Evolutionary conservation across 2,113 vertebrate genomes (phyloP).

Genomic region (Uropsilus gracilis): DNA sequence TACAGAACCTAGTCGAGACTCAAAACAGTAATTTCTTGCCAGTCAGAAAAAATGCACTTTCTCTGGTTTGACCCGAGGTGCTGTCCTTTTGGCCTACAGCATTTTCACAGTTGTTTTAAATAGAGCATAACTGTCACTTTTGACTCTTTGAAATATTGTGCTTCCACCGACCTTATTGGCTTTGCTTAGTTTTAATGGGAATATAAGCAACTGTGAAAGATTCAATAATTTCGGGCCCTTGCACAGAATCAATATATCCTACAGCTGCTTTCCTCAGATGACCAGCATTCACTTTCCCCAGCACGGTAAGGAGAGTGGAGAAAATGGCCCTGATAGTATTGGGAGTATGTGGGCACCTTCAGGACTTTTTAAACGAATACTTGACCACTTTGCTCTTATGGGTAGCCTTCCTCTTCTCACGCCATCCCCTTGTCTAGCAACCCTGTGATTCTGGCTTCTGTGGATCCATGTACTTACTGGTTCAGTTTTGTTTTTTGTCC

Average conservation of each 20-base stretch:
- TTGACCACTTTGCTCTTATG: background rate
- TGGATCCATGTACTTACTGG: too few relatives aligned
- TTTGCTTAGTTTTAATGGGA: slow-evolving; percentile 61
- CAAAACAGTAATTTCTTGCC: slow-evolving; percentile 27
- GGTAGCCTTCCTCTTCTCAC: background rate
- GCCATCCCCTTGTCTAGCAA: background rate
- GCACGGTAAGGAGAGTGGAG: background rate
- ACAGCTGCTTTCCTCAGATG: background rate
- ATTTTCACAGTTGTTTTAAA: slow-evolving; percentile 62
- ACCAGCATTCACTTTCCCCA: background rate
- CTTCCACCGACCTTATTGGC: slow-evolving; percentile 31
- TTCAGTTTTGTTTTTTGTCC: background rate
- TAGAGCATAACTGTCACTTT: slow-evolving; percentile 57
- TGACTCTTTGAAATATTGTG: slow-evolving; percentile 56
- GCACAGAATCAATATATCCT: slow-evolving; percentile 15
- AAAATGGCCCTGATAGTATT: fast-evolving
- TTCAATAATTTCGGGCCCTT: background rate
- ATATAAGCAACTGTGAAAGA: slow-evolving; percentile 48
- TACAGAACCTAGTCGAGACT: background rate
- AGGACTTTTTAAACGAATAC: background rate
- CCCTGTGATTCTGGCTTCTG: background rate
- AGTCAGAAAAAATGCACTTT: slow-evolving; percentile 28
- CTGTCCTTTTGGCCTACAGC: slow-evolving; percentile 23
- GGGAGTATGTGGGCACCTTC: background rate
- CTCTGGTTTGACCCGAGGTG: background rate